Conservation (phyloP, 1,140 invertebrate genomes). For the Palaemon carinicauda region DNA sequence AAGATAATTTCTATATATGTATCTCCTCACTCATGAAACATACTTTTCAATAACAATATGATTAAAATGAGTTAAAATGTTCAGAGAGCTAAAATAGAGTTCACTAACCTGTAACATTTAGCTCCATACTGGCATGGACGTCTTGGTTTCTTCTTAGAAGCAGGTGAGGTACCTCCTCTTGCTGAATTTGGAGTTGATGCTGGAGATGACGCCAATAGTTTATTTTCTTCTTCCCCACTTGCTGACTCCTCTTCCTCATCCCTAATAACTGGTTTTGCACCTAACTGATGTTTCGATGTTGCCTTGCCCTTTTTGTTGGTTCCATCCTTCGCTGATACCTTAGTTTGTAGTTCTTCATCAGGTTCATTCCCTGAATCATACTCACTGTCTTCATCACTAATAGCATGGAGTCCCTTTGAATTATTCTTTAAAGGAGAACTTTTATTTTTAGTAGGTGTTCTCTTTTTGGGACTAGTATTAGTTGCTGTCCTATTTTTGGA, state of each 20-base stretch:
- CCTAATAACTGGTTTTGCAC: background rate
- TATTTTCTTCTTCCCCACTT: background rate
- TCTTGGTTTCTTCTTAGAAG: conserved; percentile 10
- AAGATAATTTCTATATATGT: no score
- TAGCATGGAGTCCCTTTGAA: background rate
- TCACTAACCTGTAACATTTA: conserved; percentile 64
- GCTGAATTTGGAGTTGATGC: background rate
- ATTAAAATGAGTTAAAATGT: background rate
- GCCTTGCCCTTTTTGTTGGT: no score
- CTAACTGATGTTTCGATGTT: no score
- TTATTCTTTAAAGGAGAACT: background rate
- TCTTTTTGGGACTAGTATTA: background rate
- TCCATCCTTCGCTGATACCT: no score
- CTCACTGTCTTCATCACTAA: no score
- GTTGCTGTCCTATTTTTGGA: background rate
- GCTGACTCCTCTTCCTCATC: background rate
- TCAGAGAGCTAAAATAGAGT: background rate
- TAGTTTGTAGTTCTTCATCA: no score
- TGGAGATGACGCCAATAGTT: background rate
- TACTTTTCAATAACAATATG: no score
- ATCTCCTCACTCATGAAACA: no score
- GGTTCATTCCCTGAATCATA: no score
- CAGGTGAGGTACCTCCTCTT: background rate
- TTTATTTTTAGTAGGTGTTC: background rate
- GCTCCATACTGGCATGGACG: conserved; percentile 63